Percentiles rank a stretch among this genome's conserved stretches.
phyloP scores from a whole-genome alignment of 1,140 invertebrate species.

The Pinna nobilis region DNA sequence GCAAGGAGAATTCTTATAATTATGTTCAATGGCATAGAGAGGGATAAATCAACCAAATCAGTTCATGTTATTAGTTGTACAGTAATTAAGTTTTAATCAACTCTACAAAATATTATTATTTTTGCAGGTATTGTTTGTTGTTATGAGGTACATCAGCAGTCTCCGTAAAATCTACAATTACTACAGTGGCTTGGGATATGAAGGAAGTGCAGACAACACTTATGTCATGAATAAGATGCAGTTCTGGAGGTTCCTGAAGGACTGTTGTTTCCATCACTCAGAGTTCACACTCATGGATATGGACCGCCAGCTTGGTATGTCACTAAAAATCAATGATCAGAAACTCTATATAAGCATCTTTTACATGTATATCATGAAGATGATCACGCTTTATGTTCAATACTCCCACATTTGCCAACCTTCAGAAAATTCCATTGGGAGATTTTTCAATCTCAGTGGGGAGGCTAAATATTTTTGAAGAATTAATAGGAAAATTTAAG shows the following conservation, averaged over 20 bases:
- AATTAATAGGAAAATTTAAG: too few species aligned
- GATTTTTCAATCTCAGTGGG: too few species aligned
- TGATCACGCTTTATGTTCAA: too few species aligned
- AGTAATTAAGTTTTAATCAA: background rate
- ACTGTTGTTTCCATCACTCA: constrained; percentile 70
- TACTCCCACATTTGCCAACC: too few species aligned
- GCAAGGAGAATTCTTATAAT: too few species aligned
- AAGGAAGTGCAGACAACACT: constrained; percentile 74
- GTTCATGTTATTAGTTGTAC: background rate
- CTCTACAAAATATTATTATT: constrained; percentile 2
- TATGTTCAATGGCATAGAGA: too few species aligned
- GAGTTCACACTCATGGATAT: constrained; percentile 70
- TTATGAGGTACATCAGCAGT: constrained; percentile 68
- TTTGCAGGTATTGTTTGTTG: constrained; percentile 67
- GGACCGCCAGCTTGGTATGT: constrained; percentile 69
- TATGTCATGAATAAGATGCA: constrained; percentile 74
- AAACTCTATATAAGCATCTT: too few species aligned
- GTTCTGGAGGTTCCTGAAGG: constrained; percentile 75
- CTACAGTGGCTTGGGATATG: constrained; percentile 72
- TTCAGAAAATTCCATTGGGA: too few species aligned
- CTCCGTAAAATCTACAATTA: constrained; percentile 71
- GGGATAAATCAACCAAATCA: too few species aligned
- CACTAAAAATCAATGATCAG: too few species aligned
- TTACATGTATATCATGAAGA: too few species aligned
- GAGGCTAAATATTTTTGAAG: too few species aligned